Conservation (phyloP, 2,113 vertebrate species). For the Anas platyrhynchos region DNA sequence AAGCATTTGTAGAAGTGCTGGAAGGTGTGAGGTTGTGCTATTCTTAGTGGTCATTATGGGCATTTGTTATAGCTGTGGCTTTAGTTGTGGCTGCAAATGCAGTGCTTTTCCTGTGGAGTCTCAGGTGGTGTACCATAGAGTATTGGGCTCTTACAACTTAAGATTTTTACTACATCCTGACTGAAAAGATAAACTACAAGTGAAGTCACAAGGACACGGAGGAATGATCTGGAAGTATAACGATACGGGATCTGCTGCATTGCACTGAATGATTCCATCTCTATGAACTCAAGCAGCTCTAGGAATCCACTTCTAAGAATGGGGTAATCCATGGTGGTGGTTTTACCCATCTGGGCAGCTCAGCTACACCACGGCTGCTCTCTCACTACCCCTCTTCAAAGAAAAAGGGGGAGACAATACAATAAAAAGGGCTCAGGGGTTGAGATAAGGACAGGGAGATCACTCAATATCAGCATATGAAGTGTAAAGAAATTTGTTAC, state of each 20-base stretch:
- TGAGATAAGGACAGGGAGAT: no score
- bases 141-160: background rate
- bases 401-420: no score
- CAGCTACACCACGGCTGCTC: no score
- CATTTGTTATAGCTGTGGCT: background rate
- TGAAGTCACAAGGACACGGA: background rate
- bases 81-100: background rate
- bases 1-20: conserved; percentile 10
- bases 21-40: conserved; percentile 36
- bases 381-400: no score
- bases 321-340: background rate
- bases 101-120: background rate
- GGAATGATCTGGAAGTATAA: background rate
- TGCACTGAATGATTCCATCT: background rate
- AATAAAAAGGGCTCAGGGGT: no score
- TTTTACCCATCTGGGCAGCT: no score
- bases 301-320: background rate
- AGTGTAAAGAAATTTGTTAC: no score
- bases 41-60: conserved; percentile 23
- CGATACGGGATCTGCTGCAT: background rate
- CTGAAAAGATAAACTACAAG: background rate
- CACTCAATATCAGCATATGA: no score
- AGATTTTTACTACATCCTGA: conserved; percentile 3
- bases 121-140: background rate
- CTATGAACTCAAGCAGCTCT: background rate